Percentiles rank a stretch among this genome's conserved stretches.
phyloP scores from a whole-genome alignment of 2,888 invertebrate species.

The Melangyna quadrimaculata region DNA sequence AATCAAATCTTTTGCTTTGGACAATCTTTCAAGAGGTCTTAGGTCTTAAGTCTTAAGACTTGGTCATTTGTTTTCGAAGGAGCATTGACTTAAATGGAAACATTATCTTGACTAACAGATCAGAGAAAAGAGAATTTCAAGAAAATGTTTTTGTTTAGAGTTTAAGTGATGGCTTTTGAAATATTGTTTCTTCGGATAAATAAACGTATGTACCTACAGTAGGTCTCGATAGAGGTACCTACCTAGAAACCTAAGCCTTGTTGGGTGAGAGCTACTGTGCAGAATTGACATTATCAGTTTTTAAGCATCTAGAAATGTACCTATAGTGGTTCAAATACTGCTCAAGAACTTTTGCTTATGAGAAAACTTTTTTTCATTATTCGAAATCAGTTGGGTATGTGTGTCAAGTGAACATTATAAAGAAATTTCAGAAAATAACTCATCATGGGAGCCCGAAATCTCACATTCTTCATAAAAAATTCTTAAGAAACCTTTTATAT shows the following conservation, averaged over 20 bases:
- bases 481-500: background rate
- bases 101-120: conserved; percentile 50
- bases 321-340: conserved; percentile 18
- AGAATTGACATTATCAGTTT: conserved; percentile 49
- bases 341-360: conserved; percentile 39
- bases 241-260: background rate
- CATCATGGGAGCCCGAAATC: background rate
- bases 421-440: background rate
- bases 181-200: background rate
- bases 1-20: conserved; percentile 55
- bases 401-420: conserved; percentile 49
- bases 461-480: background rate
- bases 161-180: conserved; percentile 40
- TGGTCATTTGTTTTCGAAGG: conserved; percentile 50
- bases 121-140: conserved; percentile 23
- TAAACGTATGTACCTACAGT: background rate
- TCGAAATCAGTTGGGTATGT: conserved; percentile 10
- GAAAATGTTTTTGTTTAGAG: conserved; percentile 37
- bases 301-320: conserved; percentile 35
- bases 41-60: conserved; percentile 35
- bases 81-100: conserved; percentile 25
- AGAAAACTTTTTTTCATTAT: conserved; percentile 6
- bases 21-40: conserved; percentile 58
- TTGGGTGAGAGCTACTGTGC: conserved; percentile 19
- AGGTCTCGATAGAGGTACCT: background rate